These are phyloP conservation scores for Drosophila micromelanica DNA, from an alignment of 1,140 invertebrate genomes.

Conservation along the genomic window DNA sequence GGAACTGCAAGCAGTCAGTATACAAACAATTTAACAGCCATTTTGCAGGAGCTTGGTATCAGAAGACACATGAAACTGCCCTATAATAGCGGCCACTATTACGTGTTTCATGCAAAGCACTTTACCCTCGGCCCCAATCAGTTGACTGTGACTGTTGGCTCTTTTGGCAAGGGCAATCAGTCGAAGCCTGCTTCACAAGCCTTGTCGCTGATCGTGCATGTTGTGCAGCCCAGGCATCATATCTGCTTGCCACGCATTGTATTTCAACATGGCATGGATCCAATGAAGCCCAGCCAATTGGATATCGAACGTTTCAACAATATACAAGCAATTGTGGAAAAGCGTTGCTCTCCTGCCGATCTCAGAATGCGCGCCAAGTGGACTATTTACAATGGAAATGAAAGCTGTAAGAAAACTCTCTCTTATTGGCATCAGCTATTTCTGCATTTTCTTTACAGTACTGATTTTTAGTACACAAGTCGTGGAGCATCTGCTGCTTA, in stretches of 20 bases:
- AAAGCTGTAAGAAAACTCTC: neutral
- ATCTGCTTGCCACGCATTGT: conserved; percentile 9
- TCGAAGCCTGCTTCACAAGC: neutral
- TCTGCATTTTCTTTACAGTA: conserved; percentile 1
- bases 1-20: neutral
- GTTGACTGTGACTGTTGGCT: conserved; percentile 6
- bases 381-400: neutral
- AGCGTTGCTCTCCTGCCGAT: neutral
- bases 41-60: conserved; percentile 12
- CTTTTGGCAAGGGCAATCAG: neutral
- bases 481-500: conserved; percentile 3
- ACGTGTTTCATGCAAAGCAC: conserved; percentile 12
- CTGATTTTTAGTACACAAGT: neutral
- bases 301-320: conserved; percentile 20
- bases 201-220: conserved; percentile 14
- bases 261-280: conserved; percentile 16
- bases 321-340: conserved; percentile 23
- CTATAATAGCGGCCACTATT: conserved; percentile 10
- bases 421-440: neutral
- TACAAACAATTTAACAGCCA: conserved; percentile 20
- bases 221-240: neutral
- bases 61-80: conserved; percentile 17
- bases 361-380: conserved; percentile 2
- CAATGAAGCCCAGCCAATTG: neutral
- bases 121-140: conserved; percentile 8